Base-by-base conservation (phyloP, 2,888 invertebrate species). In the Amphipyra tragopoginis region DNA sequence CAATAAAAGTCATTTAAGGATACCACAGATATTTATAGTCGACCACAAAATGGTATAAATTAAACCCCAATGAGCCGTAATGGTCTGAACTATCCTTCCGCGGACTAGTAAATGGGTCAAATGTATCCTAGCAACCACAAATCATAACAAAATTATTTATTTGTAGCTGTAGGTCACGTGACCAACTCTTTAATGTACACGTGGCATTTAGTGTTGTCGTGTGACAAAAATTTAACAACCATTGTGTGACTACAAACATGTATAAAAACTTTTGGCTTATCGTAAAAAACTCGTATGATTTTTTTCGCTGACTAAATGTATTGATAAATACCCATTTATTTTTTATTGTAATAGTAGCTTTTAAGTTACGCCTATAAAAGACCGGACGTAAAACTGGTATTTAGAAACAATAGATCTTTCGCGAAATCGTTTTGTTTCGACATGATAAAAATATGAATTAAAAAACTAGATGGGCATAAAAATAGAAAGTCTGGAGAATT, bases 1-100 rank as follows among this genome's bases (percentile, higher is more conserved):
- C 85, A 82, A 84, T 89, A 85, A 88, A 88, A 73, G 87, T 89
- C 87, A 82, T 82, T 85, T 84, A 77, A 77, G 81, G 81, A 80
- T 82, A 79, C 82, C 77, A 65, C 69, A 56, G 58, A 71, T 84
- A 89, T 90, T 89, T 86, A 86, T 86, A 66, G 72, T 49, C 55
- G 51, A 54, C 64, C 72, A 73, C 73, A 58, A 38, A 60, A 67
- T 43, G 57, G 79, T 82, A 80, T 51, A 83, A 77, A 81, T 83
- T 81, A 86, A 78, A 83, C 72, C 76, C 77, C 61, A 72, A 81
- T 79, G 72, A 76, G 68, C 61, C 57, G 67, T 73, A 62, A 68
- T 68, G 70, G 77, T 65, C 59, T 39, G 38, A 74, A 73, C 65
- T 72, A 83, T 73, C 77, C 77, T 70, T 78, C 59, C 52, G 77